A percentile compares a stretch with the other conserved stretches of the same genome.
Conservation (phyloP, 92 coral and sea anemone species). For the Umimayanthus kanabou region DNA sequence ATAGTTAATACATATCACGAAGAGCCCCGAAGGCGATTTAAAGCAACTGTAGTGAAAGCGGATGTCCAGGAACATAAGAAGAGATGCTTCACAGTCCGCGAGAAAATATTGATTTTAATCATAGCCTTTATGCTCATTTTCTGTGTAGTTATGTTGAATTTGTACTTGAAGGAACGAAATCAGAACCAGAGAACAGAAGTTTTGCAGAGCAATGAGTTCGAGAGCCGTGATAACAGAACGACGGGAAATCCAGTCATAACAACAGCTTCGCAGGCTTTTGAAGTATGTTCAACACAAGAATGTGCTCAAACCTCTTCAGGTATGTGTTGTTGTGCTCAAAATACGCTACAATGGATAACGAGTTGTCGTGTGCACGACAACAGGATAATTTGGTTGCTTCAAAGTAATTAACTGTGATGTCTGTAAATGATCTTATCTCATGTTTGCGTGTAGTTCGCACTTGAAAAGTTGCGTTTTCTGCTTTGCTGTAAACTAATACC, state of each 20-base stretch:
- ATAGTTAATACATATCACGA: not conserved
- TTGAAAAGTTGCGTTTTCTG: not conserved
- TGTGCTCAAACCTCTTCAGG: conserved; percentile 30
- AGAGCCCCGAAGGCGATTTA: not conserved
- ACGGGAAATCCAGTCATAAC: conserved; percentile 19
- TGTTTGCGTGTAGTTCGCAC: not conserved
- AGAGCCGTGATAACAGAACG: conserved; percentile 9
- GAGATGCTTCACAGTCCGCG: conserved; percentile 45
- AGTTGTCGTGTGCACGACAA: not conserved
- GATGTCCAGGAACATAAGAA: not conserved
- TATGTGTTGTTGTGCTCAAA: not conserved
- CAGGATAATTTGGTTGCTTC: not conserved
- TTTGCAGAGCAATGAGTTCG: not conserved
- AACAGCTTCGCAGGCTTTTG: conserved; percentile 1
- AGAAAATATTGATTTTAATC: conserved; percentile 53
- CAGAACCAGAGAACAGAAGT: conserved; percentile 10
- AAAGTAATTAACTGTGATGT: not conserved
- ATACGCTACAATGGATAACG: not conserved
- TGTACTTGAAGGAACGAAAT: conserved; percentile 62
- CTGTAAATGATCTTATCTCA: not conserved
- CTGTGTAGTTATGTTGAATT: conserved; percentile 60
- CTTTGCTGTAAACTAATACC: not conserved
- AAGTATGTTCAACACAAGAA: conserved; percentile 28
- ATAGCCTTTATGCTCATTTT: conserved; percentile 55
- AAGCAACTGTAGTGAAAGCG: conserved; percentile 4